A percentile compares a stretch with the other conserved stretches of the same genome.
Conservation (phyloP, 2,113 vertebrate species). For the Nesospiza acunhae region DNA sequence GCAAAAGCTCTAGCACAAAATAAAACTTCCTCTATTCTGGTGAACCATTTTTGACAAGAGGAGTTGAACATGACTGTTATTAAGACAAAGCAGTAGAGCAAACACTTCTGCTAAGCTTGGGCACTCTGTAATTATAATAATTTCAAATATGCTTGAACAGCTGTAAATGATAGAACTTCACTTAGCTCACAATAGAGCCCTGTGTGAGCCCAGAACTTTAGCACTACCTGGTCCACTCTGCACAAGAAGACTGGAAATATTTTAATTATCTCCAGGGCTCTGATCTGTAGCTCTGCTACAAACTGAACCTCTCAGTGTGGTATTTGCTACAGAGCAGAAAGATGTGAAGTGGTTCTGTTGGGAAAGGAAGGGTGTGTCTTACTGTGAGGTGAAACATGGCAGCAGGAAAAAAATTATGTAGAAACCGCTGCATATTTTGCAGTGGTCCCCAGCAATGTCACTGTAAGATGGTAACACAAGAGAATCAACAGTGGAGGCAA, state of each 20-base stretch:
- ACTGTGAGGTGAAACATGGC: not conserved
- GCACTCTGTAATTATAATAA: not conserved
- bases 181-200: not conserved
- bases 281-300: not conserved
- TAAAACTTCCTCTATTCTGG: not conserved
- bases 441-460: not conserved
- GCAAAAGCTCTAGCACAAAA: not conserved
- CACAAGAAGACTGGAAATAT: not conserved
- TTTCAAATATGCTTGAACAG: not conserved
- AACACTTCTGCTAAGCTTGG: not conserved
- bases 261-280: not conserved
- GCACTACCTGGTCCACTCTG: not conserved
- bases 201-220: not conserved
- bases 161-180: not conserved
- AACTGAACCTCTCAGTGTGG: not conserved
- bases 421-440: accelerated
- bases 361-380: not conserved
- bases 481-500: not conserved
- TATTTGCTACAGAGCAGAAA: not conserved
- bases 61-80: not conserved
- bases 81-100: not conserved
- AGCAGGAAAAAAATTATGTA: not conserved
- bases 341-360: not conserved
- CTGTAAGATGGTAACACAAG: not conserved
- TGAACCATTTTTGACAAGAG: not conserved